Evolutionary conservation across 2,797 vertebrate species (phyloP), one percentile per base, ranked within the genome.

Genomic region (Perdix hodgsoniae): DNA sequence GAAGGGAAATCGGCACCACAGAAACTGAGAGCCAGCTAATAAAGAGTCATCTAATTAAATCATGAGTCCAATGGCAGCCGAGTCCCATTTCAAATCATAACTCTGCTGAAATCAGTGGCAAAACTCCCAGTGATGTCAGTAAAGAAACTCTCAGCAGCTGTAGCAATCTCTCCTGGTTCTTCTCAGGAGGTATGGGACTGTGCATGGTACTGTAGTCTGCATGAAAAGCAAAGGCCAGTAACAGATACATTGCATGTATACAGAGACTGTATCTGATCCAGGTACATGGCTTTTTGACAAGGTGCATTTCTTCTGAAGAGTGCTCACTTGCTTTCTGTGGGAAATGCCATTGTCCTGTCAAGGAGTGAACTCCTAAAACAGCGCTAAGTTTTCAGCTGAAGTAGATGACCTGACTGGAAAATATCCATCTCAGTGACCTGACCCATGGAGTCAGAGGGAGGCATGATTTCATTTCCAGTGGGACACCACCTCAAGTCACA

Each of bases 71-170:
- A 78, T 66, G 78, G 75, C 91, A 95, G 65, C 78, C 42, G 40
- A 90, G 83, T 86, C 75, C 90, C 75, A n/a, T 33, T 26, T 92
- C 78, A 92, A 96, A 56, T 83, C 84, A 47, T 83, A 84, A 54
- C 31, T 80, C 61, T 69, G 24, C 50, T 85, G 93, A 91, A 88
- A 77, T 91, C 81, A 19, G 76, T 85, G 82, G 84, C 91, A 95
- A 71, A 79, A 90, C 47, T 91, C 80, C 60, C 64, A 59, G 70
- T 81, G 85, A 69, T 86, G 85, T 93, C 85, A 91, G 66, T 83
- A 71, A 47, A 75, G 76, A 63, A 70, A 67, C 42, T 92, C 44
- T 64, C 60, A 81, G 60, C 49, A 18, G 59, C 65, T 31, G 2
- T 9, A 33, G 42, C 61, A 76, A 8, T 74, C 44, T 73, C 71